A percentile compares a stretch with the other conserved stretches of the same genome.
Evolutionary conservation across 2,113 vertebrate species (phyloP).

Genomic region (Chlamydotis undulata): DNA sequence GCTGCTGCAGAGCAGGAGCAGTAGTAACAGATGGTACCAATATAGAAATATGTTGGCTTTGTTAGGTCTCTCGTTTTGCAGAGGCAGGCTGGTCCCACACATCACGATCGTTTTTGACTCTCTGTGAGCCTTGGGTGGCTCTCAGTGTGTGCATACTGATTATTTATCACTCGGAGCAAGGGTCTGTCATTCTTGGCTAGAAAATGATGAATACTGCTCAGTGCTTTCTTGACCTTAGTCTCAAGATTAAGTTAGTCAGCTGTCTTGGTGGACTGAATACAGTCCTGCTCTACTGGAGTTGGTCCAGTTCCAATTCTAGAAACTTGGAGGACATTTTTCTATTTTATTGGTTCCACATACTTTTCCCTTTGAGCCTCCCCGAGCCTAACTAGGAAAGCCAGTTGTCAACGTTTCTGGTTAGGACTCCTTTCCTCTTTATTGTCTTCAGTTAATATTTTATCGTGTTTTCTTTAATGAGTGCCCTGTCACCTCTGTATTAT

Average conservation of each 20-base stretch:
- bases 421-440: neutral
- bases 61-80: neutral
- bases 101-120: neutral
- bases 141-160: neutral
- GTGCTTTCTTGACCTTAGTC: conserved; percentile 26
- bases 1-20: conserved; percentile 14
- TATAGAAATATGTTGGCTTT: neutral
- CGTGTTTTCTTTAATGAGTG: conserved; percentile 43
- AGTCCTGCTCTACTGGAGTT: neutral
- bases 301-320: neutral
- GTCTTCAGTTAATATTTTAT: neutral
- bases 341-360: neutral
- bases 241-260: neutral
- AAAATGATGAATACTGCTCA: neutral
- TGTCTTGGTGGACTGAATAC: neutral
- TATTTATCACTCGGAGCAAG: neutral
- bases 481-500: conserved; percentile 9
- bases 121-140: neutral
- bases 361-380: neutral
- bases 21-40: conserved; percentile 24
- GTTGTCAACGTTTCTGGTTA: neutral
- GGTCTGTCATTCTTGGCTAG: neutral
- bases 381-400: neutral
- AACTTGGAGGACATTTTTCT: neutral
- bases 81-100: neutral